Evolutionary conservation across 1,140 invertebrate genomes (phyloP), one percentile per base, ranked within the genome.

Genomic region (Platyura marginata): DNA sequence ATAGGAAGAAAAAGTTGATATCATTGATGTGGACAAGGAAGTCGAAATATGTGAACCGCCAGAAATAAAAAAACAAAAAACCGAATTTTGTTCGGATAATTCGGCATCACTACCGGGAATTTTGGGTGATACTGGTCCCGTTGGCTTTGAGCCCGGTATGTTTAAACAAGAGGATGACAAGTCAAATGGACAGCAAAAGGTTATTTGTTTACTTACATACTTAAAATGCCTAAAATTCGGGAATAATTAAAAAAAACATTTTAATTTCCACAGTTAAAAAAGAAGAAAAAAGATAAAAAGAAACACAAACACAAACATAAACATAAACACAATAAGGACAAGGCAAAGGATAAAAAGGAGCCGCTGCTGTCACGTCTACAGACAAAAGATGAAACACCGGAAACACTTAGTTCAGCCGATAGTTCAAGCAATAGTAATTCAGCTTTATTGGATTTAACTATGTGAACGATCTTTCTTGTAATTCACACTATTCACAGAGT

Each of bases 261-360:
- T 15, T n/a, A 19, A n/a, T 36, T 18, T n/a, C n/a, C n/a, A n/a
- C 10, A 29, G 38, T 18, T 49, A 62, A 82, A 85, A 55, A 82
- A 82, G 52, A 80, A 79, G 59, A 82, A 85, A 51, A 83, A 86
- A 51, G 77, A 86, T 41, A 85, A 84, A 52, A 80, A 85, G 59
- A 83, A 82, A 52, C 75, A 82, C 48, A 81, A 81, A 54, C 77
- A 83, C 47, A 81, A 76, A 51, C 71, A 81, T 49, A 80, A 81
- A 47, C 76, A 79, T 48, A 77, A 79, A 47, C 79, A 82, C 57
- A 76, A 77, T 21, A 61, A 60, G 38, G 54, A 55, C 16, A 61
- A 63, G 3, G 52, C 59, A 25, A 68, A 70, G 42, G 62, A 58
- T 29, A 67, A 69, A 46, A 61, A 62, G 13, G 63, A 67, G 47